A percentile compares a stretch with the other conserved stretches of the same genome.
Conservation (phyloP, 53 echinoderm and acorn worm genomes). For the Antedon mediterranea region DNA sequence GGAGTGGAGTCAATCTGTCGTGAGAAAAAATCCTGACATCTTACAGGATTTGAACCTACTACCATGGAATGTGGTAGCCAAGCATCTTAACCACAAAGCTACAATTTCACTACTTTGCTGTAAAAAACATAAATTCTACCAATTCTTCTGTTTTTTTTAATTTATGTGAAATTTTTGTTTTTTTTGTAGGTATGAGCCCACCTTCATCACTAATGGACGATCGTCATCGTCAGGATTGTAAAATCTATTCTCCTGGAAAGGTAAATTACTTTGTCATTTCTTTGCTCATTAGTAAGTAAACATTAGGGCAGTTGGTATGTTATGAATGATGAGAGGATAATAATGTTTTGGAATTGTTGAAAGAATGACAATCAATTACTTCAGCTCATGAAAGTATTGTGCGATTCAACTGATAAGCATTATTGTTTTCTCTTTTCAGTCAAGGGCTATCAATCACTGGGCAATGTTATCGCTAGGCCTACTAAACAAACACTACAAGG, state of each 20-base stretch:
- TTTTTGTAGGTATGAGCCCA: background rate
- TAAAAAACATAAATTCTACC: background rate
- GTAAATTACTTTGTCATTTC: background rate
- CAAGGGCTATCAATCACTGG: slow-evolving; percentile 59
- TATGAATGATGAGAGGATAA: no score
- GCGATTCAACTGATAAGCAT: no score
- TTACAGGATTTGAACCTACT: no score
- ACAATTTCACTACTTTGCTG: background rate
- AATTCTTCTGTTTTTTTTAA: background rate
- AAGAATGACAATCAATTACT: no score
- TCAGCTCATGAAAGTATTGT: no score
- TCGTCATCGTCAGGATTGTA: background rate
- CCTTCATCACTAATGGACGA: background rate
- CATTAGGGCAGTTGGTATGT: no score
- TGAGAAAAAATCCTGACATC: no score
- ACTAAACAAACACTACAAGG: slow-evolving; percentile 63
- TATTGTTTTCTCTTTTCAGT: slow-evolving; percentile 11
- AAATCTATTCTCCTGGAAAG: background rate
- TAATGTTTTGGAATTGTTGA: no score
- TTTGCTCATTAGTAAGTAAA: no score
- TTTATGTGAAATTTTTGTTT: background rate
- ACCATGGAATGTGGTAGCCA: no score
- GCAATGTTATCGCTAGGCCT: slow-evolving; percentile 80
- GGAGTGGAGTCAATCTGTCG: no score
- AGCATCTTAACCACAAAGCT: no score